Evolutionary conservation across 2,113 vertebrate genomes (phyloP), one percentile per base, ranked within the genome.

Genomic region (Gobius niger): DNA sequence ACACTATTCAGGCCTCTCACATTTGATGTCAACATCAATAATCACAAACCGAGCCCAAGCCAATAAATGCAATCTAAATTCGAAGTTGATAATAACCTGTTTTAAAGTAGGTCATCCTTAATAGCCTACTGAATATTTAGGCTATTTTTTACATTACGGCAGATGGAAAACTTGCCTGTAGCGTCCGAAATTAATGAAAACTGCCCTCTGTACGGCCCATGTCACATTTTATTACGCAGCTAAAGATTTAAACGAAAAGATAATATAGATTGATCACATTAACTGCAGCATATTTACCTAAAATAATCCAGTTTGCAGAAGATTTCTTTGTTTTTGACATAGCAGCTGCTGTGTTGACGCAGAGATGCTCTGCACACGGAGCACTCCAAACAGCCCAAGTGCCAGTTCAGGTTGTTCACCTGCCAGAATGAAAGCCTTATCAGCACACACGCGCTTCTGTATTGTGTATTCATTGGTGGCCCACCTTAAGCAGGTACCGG

Each of bases 241-340:
- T n/a, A 15, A 59, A 9, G n/a, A 60, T 13, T 15, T 9, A 1
- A 7, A 34, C 47, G n/a, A 16, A 44, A 34, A 18, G 12, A 0
- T 7, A 19, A 12, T n/a, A 1, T 14, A 7, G 12, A 5, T 9
- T 7, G 52, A 59, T 10, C 11, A 50, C 46, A 44, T 11, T 42
- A 50, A 11, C 15, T n/a, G 41, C 41, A 6, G 1, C 14, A 34
- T 34, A 47, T 83, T 78, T 93, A 97, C 96, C 95, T 98, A 94
- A 96, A 96, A 82, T 98, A 98, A 91, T 98, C 95, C 91, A 95
- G 91, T 89, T 98, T 98, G 92, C 96, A 98, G 92, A 93, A 98
- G 83, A 96, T 95, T 76, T 97, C 95, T 87, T 96, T 95, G 91
- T 98, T 96, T 93, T 96, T 95, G 44, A 98, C 94, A 91, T 96